Evolutionary conservation across 2,797 vertebrate species (phyloP).

Genomic region (Neomorphus geoffroyi): DNA sequence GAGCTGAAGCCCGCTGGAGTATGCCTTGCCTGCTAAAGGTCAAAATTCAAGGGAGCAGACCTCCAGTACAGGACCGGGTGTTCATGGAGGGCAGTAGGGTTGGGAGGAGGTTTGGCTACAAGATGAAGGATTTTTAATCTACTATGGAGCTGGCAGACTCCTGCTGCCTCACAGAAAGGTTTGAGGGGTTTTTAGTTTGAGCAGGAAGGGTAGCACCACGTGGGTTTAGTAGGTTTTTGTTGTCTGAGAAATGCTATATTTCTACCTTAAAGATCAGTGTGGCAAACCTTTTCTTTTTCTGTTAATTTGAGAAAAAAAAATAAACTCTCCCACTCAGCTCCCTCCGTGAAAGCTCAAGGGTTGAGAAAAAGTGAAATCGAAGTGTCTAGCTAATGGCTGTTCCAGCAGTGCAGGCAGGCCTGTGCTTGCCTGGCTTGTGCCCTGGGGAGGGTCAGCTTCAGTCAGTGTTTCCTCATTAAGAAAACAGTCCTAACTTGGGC

Average conservation of each 20-base stretch:
- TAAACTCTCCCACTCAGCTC: background rate
- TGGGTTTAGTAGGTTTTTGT: background rate
- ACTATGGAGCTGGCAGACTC: background rate
- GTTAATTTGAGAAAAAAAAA: background rate
- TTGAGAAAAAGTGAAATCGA: background rate
- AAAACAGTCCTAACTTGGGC: background rate
- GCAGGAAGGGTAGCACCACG: background rate
- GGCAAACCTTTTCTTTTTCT: background rate
- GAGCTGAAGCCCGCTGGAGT: background rate
- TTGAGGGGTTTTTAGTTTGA: background rate
- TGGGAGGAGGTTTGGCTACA: background rate
- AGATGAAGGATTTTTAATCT: background rate
- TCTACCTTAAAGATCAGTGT: background rate
- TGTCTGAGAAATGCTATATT: background rate
- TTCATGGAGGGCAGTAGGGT: background rate
- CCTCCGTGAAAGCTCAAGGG: background rate
- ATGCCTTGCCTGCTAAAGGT: background rate
- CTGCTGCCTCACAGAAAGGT: background rate
- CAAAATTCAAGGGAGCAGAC: background rate
- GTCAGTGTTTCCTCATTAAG: background rate
- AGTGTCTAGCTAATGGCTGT: background rate
- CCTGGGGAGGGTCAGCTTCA: background rate
- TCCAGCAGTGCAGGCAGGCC: background rate
- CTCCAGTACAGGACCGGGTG: background rate
- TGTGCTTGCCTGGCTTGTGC: background rate